Evolutionary conservation across 1,140 invertebrate species (phyloP), one percentile per base, ranked within the genome.

Genomic region (Lordiphosa collinella): DNA sequence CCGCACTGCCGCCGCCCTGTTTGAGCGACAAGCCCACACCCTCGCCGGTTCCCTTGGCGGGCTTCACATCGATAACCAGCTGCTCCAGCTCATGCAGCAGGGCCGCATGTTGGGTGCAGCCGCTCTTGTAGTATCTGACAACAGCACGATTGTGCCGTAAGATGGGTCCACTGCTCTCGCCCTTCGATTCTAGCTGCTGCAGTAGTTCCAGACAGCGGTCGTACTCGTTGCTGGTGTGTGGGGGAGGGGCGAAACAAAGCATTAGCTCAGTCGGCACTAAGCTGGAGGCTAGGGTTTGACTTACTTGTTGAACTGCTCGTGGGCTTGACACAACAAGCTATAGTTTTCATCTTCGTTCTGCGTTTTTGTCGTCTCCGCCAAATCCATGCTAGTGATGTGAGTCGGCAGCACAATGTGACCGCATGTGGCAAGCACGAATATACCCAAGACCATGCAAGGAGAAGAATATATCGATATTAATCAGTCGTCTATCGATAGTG

Each of bases 121-220:
- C 92, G 66, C 90, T 92, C 65, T 92, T 91, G 75, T 93, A 94
- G 88, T 93, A 95, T 56, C 95, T 93, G 1, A 91, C 92, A 0
- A 96, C 91, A 4, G 92, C 91, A 84, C 92, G 93, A 79, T 96
- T 96, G 64, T 94, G 93, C 0, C 91, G 87, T 10, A 95, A 91
- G 86, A 95, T 95, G 0, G 92, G 88, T 85, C 95, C 94, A 32
- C 90, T 91, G 1, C 92, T 91, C 34, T 92, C 91, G 18, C 92
- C 90, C 12, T 91, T 86, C 2, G 86, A 69, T 49, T 92, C 91
- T 12, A 96, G 79, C 76, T 93, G 92, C 25, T 90, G 90, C 35
- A 96, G 89, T 32, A 91, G 73, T 52, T 90, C 90, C 35, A 93
- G 72, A 70, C 93, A 93, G 8, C 87, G 82, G 1, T 86, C 73